phyloP scores from a whole-genome alignment of 1,140 invertebrate genomes.

The Cecropterus lyciades region DNA sequence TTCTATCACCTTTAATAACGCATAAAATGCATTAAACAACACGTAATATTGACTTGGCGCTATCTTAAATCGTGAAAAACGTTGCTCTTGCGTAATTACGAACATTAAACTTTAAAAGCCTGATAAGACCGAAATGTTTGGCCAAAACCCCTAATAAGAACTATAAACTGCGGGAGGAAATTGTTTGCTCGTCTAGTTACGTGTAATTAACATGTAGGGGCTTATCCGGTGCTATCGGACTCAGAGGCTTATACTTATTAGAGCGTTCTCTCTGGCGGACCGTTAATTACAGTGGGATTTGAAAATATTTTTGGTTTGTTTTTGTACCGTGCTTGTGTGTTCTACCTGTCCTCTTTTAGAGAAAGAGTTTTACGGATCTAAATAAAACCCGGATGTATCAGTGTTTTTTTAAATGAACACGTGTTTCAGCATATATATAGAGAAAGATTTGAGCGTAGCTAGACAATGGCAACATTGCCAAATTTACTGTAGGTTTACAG shows the following conservation, averaged over 20 bases:
- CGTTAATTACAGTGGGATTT: slow-evolving; percentile 37
- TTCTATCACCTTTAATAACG: no score
- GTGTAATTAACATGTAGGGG: slow-evolving; percentile 54
- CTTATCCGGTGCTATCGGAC: slow-evolving; percentile 52
- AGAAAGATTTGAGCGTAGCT: no score
- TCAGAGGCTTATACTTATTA: slow-evolving; percentile 54
- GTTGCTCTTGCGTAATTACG: slow-evolving; percentile 3
- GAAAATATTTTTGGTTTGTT: slow-evolving; percentile 31
- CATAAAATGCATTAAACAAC: no score
- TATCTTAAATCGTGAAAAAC: no score
- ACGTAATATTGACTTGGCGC: no score
- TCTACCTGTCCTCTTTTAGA: slow-evolving; percentile 7
- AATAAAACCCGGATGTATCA: no score
- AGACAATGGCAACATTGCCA: no score
- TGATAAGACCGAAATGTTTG: slow-evolving; percentile 19
- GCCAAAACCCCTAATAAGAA: slow-evolving; percentile 49
- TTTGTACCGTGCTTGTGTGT: slow-evolving; percentile 20
- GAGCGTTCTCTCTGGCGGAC: slow-evolving; percentile 41
- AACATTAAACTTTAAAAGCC: not conserved
- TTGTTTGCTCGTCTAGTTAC: slow-evolving; percentile 55
- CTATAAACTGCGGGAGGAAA: slow-evolving; percentile 48
- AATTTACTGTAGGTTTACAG: no score
- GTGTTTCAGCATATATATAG: no score
- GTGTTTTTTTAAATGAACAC: no score
- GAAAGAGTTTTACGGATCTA: not conserved